Evolutionary conservation across 1,140 invertebrate species (phyloP), one percentile per base, ranked within the genome.

Genomic region (Caenorhabditis inopinata): DNA sequence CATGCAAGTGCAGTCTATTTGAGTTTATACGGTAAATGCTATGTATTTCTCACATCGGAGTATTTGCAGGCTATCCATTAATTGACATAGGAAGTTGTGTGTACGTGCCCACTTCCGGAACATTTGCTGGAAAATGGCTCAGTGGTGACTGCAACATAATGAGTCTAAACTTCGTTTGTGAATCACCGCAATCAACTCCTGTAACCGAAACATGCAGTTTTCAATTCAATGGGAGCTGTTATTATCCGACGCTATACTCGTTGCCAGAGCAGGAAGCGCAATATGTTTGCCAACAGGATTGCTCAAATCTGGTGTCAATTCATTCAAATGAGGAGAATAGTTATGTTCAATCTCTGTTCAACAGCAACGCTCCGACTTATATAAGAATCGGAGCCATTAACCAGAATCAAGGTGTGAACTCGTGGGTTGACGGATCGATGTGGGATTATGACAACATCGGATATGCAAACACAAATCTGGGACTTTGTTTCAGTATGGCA

Each of bases 71-170:
- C 1, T 68, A 68, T 11, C 58, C 58, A n/a, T 1, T 68, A 0
- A 32, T 68, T 1, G 58, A 68, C 18, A 18, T 68, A 21, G 58
- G 58, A 38, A 68, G n/a, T 18, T 68, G 58, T 38, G 58, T 68
- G 0, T 68, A 68, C n/a, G 25, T 27, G 0, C 32, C 58, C 35
- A 68, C 58, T 4, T 3, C 7, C 1, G 58, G 58, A 1, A 21
- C 58, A 38, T 68, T 38, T 11, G 32, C 58, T 35, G 58, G 58
- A 38, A 68, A 68, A 68, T 68, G 58, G 58, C 32, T 68, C 16
- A 68, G 58, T 38, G 58, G 58, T 38, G 58, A 68, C n/a, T 68
- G 58, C 11, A 18, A 38, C n/a, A 68, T 32, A 42, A 68, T 68
- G 58, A 42, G 5, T 38, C 25, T 68, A 12, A 68, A 68, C 32